Base-by-base conservation (phyloP, 92 coral and sea anemone species). In the Nematostella vectensis region DNA sequence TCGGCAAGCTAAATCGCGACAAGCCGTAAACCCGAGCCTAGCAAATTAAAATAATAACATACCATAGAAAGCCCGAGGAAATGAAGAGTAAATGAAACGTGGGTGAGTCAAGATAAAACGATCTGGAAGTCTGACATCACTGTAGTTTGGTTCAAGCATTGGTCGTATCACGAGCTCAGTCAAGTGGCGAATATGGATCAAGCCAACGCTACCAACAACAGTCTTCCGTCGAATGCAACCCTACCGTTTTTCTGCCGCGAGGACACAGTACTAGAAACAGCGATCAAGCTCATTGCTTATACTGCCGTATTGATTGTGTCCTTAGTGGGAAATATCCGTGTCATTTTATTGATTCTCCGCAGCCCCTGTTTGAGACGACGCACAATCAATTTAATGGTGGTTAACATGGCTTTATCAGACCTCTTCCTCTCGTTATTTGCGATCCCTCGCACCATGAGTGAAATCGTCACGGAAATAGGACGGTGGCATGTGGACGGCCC, bases 391-490 rank as follows among this genome's bases (percentile, higher is more conserved):
- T 64, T 44, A 24, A 60, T 75, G 25, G 65, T 75, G 11, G 69
- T 75, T 12, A 75, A 61, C 59, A 75, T 75, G 81, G 81, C 81
- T 2, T 47, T 61, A 38, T 75, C 81, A 36, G 81, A 75, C 54
- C 43, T 75, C 12, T 31, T 75, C 58, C 57, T 75, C 11, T 69
- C 75, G 8, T 36, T 67, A 12, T 66, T 69, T 11, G 69, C 59
- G 3, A 69, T 50, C 48, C 81, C 81, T 0, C 61, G 65, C 9
- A 75, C 48, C 12, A 68, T 75, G 52, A 62, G 55, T 8, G 63
- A 47, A 19, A 59, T 60, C 23, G 64, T 54, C 24, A 62, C 67
- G 21, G 54, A 53, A 6, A 60, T 64, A 1, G 62, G 28, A 2
- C 47, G 49, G 26, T 75, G 82, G 82, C 36, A 43, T 12, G 45